Percentiles rank a stretch among this genome's conserved stretches.
phyloP scores from a whole-genome alignment of 2,888 invertebrate species.

The Itoplectis maculator region DNA sequence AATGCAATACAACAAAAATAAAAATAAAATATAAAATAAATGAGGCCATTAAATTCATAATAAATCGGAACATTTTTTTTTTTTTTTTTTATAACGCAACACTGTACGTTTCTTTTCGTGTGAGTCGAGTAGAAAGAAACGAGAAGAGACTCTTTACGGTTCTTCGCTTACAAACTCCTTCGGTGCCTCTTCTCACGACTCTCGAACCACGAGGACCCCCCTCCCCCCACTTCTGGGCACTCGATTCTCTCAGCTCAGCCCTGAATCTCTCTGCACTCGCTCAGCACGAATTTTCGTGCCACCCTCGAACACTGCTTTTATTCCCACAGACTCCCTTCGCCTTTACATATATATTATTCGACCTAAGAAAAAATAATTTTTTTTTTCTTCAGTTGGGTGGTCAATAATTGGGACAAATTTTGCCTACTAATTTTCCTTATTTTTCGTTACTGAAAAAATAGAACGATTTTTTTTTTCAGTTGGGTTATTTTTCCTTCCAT shows the following conservation, averaged over 20 bases:
- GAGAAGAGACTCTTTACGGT: slow-evolving; percentile 23
- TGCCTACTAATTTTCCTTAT: too few species aligned
- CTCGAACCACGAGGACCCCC: slow-evolving; percentile 25
- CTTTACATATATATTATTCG: slow-evolving; percentile 33
- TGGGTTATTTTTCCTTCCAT: too few species aligned
- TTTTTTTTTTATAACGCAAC: slow-evolving; percentile 23
- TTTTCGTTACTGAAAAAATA: too few species aligned
- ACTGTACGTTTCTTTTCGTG: too few species aligned
- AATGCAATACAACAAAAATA: too few species aligned
- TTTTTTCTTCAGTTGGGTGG: too few species aligned
- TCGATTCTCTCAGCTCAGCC: slow-evolving; percentile 23
- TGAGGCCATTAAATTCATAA: too few species aligned
- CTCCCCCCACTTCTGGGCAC: background rate
- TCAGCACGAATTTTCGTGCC: slow-evolving; percentile 39
- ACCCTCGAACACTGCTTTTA: slow-evolving; percentile 32
- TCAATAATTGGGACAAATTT: too few species aligned
- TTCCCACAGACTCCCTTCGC: slow-evolving; percentile 41
- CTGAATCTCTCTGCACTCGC: slow-evolving; percentile 17
- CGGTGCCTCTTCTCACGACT: slow-evolving; percentile 52
- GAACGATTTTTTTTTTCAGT: too few species aligned
- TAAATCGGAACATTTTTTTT: slow-evolving; percentile 6
- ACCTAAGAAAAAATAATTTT: too few species aligned
- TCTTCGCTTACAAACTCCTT: slow-evolving; percentile 33
- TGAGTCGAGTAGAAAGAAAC: background rate
- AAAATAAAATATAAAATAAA: too few species aligned